Conservation (phyloP, 2,113 vertebrate genomes). For the Polypterus senegalus region DNA sequence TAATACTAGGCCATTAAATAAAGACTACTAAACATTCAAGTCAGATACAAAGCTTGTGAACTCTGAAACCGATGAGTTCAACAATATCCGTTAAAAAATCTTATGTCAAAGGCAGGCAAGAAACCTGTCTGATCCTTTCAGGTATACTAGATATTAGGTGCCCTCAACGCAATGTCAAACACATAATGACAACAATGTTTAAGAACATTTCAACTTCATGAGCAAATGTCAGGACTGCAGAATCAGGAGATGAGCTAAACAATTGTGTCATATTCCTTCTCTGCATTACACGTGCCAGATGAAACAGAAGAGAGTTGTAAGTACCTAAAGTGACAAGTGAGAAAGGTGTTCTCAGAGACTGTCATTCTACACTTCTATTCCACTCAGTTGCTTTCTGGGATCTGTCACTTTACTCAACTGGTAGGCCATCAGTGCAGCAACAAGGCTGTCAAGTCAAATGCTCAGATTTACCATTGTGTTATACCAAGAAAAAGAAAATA, state of each 20-base stretch:
- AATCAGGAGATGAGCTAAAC: neutral
- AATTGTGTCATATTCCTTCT: slow-evolving; percentile 3
- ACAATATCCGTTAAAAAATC: too few relatives aligned
- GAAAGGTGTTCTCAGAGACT: slow-evolving; percentile 41
- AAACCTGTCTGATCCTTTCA: slow-evolving; percentile 9
- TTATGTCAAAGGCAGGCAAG: too few relatives aligned
- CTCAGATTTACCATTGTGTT: neutral
- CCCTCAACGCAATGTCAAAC: slow-evolving; percentile 27
- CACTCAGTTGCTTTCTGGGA: neutral
- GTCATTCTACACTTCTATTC: slow-evolving; percentile 29
- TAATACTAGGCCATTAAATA: too few relatives aligned
- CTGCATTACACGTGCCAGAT: slow-evolving; percentile 27
- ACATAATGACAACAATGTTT: slow-evolving; percentile 2
- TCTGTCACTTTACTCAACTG: slow-evolving; percentile 21
- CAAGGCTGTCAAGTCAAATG: neutral
- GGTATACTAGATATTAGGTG: slow-evolving; percentile 41
- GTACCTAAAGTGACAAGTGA: slow-evolving; percentile 51
- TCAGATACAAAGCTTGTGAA: too few relatives aligned
- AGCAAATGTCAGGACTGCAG: slow-evolving; percentile 6
- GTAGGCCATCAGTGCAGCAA: slow-evolving; percentile 13
- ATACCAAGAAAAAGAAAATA: neutral
- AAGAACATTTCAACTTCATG: neutral
- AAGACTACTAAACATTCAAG: too few relatives aligned
- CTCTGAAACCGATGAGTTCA: too few relatives aligned
- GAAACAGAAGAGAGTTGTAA: slow-evolving; percentile 28